phyloP scores from a whole-genome alignment of 2,888 invertebrate species.

The Ecdyonurus torrentis region DNA sequence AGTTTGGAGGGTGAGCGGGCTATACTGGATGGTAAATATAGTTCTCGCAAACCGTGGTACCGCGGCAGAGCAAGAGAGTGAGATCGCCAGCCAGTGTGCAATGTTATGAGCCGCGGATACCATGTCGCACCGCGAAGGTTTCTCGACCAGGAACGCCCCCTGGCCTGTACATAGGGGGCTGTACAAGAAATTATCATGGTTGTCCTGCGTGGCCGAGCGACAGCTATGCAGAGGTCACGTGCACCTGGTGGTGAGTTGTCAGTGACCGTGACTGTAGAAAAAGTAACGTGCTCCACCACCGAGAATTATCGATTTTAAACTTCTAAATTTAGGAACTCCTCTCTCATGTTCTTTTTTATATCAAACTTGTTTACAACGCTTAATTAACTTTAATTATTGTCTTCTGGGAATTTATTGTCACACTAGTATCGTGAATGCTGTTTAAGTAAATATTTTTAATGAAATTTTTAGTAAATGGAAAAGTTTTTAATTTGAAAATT shows the following conservation, averaged over 20 bases:
- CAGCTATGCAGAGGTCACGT: background rate
- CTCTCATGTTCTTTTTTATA: no score
- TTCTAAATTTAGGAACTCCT: no score
- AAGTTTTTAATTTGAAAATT: no score
- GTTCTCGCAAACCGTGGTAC: background rate
- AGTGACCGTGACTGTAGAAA: background rate
- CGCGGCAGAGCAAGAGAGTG: no score
- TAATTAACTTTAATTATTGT: no score
- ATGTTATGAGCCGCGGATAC: background rate
- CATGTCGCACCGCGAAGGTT: background rate
- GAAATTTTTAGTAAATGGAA: no score
- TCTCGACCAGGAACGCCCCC: background rate
- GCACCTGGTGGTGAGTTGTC: slow-evolving; percentile 1
- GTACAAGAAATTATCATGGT: slow-evolving; percentile 2
- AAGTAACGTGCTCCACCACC: no score
- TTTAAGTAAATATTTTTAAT: no score
- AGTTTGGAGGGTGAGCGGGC: background rate
- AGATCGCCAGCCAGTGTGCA: no score
- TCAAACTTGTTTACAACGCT: no score
- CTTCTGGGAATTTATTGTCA: no score
- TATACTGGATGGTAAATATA: background rate
- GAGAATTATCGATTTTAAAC: background rate
- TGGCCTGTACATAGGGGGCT: slow-evolving; percentile 1
- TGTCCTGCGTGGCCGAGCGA: background rate
- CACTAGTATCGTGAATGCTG: no score